Conservation (phyloP, 2,797 vertebrate species). For the Rhodeus uyekii region DNA sequence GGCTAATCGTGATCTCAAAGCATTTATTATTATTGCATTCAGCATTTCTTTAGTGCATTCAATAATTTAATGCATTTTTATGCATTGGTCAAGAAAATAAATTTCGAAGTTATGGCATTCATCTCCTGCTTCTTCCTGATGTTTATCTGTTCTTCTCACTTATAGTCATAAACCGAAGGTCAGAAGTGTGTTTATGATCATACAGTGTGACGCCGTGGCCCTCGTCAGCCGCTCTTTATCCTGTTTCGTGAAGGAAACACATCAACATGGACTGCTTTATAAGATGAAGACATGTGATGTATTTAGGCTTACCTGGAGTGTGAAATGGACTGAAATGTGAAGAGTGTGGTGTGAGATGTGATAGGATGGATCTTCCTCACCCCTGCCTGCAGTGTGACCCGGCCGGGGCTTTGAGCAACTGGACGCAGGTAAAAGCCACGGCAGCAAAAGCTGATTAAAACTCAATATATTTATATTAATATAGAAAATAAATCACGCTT, state of each 20-base stretch:
- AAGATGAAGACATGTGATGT: background rate
- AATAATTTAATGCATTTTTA: too few species aligned
- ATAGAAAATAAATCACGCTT: background rate
- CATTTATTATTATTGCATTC: background rate
- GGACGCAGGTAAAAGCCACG: constrained; percentile 47
- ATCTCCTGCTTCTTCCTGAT: background rate
- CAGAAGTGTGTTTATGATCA: constrained; percentile 52
- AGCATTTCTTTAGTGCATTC: background rate
- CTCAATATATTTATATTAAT: background rate
- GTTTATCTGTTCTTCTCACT: background rate
- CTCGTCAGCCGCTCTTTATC: constrained; percentile 23
- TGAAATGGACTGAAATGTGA: background rate
- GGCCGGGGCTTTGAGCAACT: constrained; percentile 22
- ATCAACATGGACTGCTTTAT: background rate
- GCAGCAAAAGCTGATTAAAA: background rate
- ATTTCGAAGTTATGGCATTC: background rate
- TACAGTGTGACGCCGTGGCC: constrained; percentile 41
- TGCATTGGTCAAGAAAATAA: background rate
- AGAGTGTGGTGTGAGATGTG: too few species aligned
- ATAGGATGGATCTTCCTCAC: background rate
- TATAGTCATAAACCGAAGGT: constrained; percentile 24
- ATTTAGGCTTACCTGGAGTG: background rate
- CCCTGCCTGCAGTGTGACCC: constrained; percentile 36
- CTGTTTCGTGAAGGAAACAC: background rate
- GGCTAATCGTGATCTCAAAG: background rate